A percentile compares a stretch with the other conserved stretches of the same genome.
phyloP scores from a whole-genome alignment of 2,113 vertebrate species.

The Anguilla japonica region DNA sequence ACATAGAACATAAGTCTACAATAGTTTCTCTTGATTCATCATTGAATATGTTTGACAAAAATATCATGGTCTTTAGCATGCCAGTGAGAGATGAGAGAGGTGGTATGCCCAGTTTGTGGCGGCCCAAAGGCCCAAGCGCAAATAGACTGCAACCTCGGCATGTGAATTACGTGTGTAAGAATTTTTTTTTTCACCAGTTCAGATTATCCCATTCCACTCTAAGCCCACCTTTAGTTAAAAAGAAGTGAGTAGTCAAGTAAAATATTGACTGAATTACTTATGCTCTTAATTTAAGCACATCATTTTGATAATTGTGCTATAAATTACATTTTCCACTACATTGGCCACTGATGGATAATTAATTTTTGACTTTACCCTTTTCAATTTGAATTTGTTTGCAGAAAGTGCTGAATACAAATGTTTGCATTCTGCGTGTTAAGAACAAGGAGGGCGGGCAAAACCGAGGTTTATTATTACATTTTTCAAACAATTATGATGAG shows the following conservation, averaged over 20 bases:
- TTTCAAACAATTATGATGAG: conserved; percentile 1
- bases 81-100: conserved; percentile 63
- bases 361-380: conserved; percentile 89
- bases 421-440: conserved; percentile 28
- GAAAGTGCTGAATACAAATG: conserved; percentile 58
- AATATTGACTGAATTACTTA: conserved; percentile 90
- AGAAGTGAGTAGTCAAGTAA: conserved; percentile 87
- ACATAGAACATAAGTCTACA: conserved; percentile 68
- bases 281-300: conserved; percentile 85
- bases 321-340: conserved; percentile 98
- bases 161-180: conserved; percentile 38
- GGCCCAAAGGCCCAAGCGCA: conserved; percentile 43
- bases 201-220: conserved; percentile 38
- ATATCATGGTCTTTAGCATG: conserved; percentile 68
- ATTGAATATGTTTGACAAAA: conserved; percentile 70
- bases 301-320: conserved; percentile 82
- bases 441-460: not conserved
- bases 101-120: conserved; percentile 40
- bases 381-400: conserved; percentile 79
- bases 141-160: conserved; percentile 44
- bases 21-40: conserved; percentile 63
- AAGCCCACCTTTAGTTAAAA: conserved; percentile 57
- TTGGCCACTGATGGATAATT: conserved; percentile 95
- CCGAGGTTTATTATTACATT: not conserved
- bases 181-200: not conserved